phyloP scores from a whole-genome alignment of 2,797 vertebrate genomes.

The Trachurus trachurus region DNA sequence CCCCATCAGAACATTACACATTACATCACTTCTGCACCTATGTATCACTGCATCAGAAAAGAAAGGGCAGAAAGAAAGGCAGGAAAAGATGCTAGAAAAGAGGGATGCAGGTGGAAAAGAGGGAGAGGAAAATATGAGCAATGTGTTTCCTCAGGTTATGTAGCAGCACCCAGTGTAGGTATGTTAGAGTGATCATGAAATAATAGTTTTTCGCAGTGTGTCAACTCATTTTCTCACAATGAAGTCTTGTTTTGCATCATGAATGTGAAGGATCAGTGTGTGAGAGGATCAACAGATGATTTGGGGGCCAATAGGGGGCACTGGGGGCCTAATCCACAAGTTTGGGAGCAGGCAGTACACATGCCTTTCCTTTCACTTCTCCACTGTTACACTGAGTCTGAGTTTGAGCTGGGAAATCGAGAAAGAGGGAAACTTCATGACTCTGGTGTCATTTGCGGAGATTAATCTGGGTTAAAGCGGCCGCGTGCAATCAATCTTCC shows the following conservation, averaged over 20 bases:
- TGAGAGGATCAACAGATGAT: conserved; percentile 80
- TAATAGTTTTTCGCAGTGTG: not conserved
- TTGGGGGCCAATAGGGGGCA: conserved; percentile 87
- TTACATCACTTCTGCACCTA: conserved; percentile 42
- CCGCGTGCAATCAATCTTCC: conserved; percentile 71
- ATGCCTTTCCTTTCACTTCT: conserved; percentile 46
- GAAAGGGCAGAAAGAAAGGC: conserved; percentile 2
- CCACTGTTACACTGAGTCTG: conserved; percentile 23
- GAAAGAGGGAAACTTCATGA: conserved; percentile 47
- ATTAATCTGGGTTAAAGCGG: conserved; percentile 67
- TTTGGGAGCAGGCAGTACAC: conserved; percentile 57
- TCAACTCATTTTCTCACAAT: conserved; percentile 20
- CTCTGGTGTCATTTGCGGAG: conserved; percentile 56
- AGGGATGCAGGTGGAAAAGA: not conserved
- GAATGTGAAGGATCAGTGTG: conserved; percentile 55
- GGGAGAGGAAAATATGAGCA: not conserved
- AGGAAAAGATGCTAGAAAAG: not conserved
- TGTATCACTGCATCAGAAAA: conserved; percentile 36
- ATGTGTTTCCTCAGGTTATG: not conserved
- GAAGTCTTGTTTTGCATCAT: conserved; percentile 29
- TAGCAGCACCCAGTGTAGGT: not conserved
- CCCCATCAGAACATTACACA: conserved; percentile 58
- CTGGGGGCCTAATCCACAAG: conserved; percentile 83
- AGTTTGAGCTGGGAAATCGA: conserved; percentile 41
- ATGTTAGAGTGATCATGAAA: not conserved